phyloP scores from a whole-genome alignment of 2,888 invertebrate genomes.

The Halictus quadricinctus region DNA sequence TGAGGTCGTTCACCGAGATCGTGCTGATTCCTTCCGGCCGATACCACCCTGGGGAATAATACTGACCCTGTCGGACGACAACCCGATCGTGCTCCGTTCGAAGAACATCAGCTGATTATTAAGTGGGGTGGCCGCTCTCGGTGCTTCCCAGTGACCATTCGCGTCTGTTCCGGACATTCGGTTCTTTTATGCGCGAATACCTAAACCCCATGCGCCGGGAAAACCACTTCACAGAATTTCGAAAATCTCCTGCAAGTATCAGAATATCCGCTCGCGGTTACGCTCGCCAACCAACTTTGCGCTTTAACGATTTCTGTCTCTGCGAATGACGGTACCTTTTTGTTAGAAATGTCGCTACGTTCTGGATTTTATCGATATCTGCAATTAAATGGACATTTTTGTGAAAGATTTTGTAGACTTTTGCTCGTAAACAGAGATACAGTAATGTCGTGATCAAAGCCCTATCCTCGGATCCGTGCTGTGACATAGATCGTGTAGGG shows the following conservation, averaged over 20 bases:
- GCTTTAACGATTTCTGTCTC: not conserved
- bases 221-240: not conserved
- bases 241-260: not conserved
- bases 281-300: not conserved
- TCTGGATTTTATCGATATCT: not conserved
- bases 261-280: not conserved
- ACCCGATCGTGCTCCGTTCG: constrained; percentile 52
- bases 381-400: not conserved
- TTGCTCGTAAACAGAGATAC: not conserved
- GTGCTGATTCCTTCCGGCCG: constrained; percentile 70
- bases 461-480: too few relatives aligned
- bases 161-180: constrained; percentile 1
- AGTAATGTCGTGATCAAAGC: too few relatives aligned
- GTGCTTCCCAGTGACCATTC: not conserved
- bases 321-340: not conserved
- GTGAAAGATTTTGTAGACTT: not conserved
- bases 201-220: not conserved
- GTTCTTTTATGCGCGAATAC: constrained; percentile 27
- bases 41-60: constrained; percentile 67
- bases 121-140: constrained; percentile 48
- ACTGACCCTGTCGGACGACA: constrained; percentile 48
- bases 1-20: constrained; percentile 69
- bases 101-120: constrained; percentile 63
- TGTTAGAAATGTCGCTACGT: not conserved
- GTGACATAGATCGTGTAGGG: too few relatives aligned